Conservation (phyloP, 2,888 invertebrate genomes). For the Coleophora flavipennella region DNA sequence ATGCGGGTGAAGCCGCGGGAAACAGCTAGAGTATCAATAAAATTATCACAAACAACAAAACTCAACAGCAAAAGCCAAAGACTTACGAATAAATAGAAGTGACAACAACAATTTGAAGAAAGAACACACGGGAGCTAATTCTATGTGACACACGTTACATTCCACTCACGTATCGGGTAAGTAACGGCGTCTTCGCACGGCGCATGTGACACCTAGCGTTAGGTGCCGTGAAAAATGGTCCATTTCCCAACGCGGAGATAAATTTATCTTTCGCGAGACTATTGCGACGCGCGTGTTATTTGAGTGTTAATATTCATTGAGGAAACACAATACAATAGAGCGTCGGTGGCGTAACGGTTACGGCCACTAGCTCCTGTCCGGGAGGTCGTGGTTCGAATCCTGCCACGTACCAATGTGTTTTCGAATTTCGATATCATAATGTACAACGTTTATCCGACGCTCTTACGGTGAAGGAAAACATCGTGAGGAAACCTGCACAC, state of each 20-base stretch:
- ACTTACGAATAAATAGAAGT: not conserved
- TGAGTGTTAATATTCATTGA: slow-evolving; percentile 68
- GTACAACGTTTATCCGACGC: too few relatives aligned
- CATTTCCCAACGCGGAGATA: slow-evolving; percentile 55
- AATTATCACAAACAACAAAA: slow-evolving; percentile 32
- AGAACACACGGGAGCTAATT: slow-evolving; percentile 38
- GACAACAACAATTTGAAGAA: too few relatives aligned
- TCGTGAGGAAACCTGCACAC: too few relatives aligned
- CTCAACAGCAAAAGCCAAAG: slow-evolving; percentile 35
- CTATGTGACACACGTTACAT: slow-evolving; percentile 41
- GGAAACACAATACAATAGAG: slow-evolving; percentile 36
- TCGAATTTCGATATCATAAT: too few relatives aligned
- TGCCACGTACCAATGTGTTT: too few relatives aligned
- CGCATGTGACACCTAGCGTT: slow-evolving; percentile 62
- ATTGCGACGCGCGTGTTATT: slow-evolving; percentile 53
- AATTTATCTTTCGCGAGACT: slow-evolving; percentile 64
- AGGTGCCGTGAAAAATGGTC: slow-evolving; percentile 69
- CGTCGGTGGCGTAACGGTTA: too few relatives aligned
- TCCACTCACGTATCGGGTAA: slow-evolving; percentile 51
- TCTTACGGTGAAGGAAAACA: too few relatives aligned
- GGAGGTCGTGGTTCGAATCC: too few relatives aligned
- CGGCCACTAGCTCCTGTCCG: too few relatives aligned
- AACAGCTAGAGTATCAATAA: too few relatives aligned
- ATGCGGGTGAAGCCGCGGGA: too few relatives aligned
- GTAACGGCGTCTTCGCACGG: slow-evolving; percentile 63